These are phyloP conservation scores for Polyommatus icarus DNA, from an alignment of 2,888 invertebrate genomes.

Conservation along the genomic window DNA sequence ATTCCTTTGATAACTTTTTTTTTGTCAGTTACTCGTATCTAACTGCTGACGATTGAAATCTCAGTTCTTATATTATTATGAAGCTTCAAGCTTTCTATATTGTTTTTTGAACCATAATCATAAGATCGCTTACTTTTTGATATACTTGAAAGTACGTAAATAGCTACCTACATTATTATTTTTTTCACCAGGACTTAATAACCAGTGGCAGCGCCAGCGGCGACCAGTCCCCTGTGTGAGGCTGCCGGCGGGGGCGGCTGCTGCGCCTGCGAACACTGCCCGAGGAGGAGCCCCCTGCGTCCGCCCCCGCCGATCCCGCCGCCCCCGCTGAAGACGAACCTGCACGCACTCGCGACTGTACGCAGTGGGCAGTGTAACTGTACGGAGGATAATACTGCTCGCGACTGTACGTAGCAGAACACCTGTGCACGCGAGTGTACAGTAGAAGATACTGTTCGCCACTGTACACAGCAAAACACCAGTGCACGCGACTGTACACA, in stretches of 20 bases:
- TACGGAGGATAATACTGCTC: neutral
- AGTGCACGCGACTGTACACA: neutral
- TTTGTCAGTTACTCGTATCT: no score
- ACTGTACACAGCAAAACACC: neutral
- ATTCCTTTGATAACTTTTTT: no score
- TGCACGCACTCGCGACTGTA: neutral
- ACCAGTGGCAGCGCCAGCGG: conserved; percentile 74
- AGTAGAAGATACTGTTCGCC: neutral
- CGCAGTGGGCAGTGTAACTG: neutral
- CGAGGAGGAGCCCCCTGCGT: conserved; percentile 70
- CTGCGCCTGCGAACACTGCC: conserved; percentile 71
- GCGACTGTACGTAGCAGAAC: neutral
- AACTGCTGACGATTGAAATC: no score
- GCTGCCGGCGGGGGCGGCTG: conserved; percentile 75
- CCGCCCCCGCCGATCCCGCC: conserved; percentile 37
- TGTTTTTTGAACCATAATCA: no score
- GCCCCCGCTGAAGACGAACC: neutral
- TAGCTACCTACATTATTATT: neutral
- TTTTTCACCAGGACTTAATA: conserved; percentile 66
- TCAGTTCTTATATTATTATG: no score
- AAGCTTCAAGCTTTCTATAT: no score
- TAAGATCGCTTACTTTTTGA: no score
- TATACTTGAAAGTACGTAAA: no score
- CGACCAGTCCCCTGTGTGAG: conserved; percentile 77
- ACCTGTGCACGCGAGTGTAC: neutral